Conservation (phyloP, 2,888 invertebrate genomes). For the Apeira syringaria region DNA sequence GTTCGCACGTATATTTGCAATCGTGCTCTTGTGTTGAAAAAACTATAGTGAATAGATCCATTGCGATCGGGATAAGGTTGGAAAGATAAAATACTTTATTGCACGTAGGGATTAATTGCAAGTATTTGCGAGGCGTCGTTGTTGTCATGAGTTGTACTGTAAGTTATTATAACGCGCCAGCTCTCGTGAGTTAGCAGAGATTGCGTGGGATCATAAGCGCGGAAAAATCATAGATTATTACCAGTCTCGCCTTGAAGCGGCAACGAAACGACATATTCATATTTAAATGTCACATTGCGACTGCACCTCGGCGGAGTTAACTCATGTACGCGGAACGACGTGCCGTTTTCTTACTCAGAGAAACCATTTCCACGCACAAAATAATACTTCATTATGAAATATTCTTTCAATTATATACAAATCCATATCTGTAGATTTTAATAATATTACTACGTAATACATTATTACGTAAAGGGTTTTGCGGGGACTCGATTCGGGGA, state of each 20-base stretch:
- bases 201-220: conserved; percentile 55
- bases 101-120: conserved; percentile 38
- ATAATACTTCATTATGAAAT: no score
- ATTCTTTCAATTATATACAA: no score
- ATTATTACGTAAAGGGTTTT: no score
- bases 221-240: conserved; percentile 80
- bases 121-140: conserved; percentile 33
- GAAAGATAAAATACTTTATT: no score
- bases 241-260: conserved; percentile 49
- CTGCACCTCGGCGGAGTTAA: conserved; percentile 49
- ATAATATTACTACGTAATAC: no score
- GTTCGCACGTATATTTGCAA: no score
- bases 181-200: conserved; percentile 1
- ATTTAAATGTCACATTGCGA: conserved; percentile 73
- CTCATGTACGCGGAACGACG: conserved; percentile 52
- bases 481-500: no score
- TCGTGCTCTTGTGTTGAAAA: no score
- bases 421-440: no score
- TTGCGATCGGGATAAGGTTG: no score
- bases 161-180: conserved; percentile 3
- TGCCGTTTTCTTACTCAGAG: conserved; percentile 25
- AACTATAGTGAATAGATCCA: no score
- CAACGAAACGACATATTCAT: conserved; percentile 70
- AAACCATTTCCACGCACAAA: conserved; percentile 9
- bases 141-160: conserved; percentile 19